Conservation (phyloP, 2,888 invertebrate species). For the Mimachlamys varia region DNA sequence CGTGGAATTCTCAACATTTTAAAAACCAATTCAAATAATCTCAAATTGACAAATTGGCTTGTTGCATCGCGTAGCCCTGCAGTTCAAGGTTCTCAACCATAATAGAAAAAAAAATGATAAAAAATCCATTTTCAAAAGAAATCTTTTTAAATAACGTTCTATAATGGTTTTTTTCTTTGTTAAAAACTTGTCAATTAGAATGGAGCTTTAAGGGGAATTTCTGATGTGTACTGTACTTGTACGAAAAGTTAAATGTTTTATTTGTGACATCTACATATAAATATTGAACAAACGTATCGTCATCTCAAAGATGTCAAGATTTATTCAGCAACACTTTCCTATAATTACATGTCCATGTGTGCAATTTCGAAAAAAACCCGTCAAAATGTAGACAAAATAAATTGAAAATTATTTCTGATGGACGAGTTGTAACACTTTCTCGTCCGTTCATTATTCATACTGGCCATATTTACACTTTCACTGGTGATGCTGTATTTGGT, state of each 20-base stretch:
- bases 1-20: neutral
- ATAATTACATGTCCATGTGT: neutral
- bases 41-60: constrained; percentile 17
- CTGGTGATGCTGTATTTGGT: neutral
- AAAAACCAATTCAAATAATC: constrained; percentile 33
- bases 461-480: constrained; percentile 19
- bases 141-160: neutral
- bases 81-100: neutral
- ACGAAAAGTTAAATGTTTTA: neutral
- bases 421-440: neutral
- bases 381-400: neutral
- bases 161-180: neutral
- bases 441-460: neutral
- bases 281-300: neutral
- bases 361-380: neutral
- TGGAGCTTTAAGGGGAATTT: neutral
- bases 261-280: neutral
- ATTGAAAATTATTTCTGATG: neutral
- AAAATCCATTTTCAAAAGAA: neutral
- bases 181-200: neutral
- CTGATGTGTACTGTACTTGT: neutral
- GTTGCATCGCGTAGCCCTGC: neutral
- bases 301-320: neutral
- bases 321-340: neutral
- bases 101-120: neutral